Percentiles rank a stretch among this genome's conserved stretches.
phyloP scores from a whole-genome alignment of 2,113 vertebrate genomes.

The Lathamus discolor region DNA sequence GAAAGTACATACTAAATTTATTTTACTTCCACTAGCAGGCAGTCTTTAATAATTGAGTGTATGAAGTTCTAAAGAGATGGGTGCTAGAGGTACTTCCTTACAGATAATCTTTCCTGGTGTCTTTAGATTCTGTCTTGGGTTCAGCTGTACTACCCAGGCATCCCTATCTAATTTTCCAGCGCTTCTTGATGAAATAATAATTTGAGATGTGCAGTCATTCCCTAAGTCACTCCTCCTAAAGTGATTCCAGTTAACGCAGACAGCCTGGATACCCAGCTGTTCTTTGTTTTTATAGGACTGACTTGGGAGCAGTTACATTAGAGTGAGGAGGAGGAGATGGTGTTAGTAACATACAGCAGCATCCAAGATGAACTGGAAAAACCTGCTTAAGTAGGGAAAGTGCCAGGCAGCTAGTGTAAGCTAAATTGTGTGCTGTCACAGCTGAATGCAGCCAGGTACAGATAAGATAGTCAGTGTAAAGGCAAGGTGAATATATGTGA shows the following conservation, averaged over 20 bases:
- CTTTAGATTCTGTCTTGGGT: neutral
- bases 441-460: neutral
- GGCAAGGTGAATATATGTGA: neutral
- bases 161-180: neutral
- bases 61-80: neutral
- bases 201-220: neutral
- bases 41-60: neutral
- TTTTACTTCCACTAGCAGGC: neutral
- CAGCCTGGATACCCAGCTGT: neutral
- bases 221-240: neutral
- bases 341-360: neutral
- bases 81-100: neutral
- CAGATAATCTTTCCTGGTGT: neutral
- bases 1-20: neutral
- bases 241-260: neutral
- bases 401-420: neutral
- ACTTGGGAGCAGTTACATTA: neutral
- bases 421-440: neutral
- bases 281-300: neutral
- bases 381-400: neutral
- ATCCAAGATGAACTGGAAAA: neutral
- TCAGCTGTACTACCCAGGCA: neutral
- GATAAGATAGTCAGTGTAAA: neutral
- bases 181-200: fast-evolving
- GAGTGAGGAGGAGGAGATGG: neutral